Base-by-base conservation (phyloP, 2,113 vertebrate species). In the Azemiops feae region DNA sequence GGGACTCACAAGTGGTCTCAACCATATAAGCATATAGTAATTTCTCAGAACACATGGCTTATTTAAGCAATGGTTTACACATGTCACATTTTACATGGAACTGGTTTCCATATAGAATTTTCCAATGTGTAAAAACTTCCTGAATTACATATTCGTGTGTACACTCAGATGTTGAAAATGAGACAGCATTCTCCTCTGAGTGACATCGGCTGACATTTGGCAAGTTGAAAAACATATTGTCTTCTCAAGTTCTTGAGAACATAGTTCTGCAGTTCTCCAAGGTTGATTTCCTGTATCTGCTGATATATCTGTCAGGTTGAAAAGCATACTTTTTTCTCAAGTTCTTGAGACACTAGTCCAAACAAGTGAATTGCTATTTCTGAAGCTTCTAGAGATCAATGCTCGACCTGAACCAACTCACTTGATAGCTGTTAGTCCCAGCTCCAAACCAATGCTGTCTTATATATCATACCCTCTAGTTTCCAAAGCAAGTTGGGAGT, bases 401-500 rank as follows among this genome's bases (percentile, higher is more conserved):
- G 64, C 39, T 89, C 20, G 14, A 23, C 54, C 22, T 16, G 20
- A 45, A 52, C 4, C 45, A 16, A 39, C n/a, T n/a, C 30, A 74
- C 23, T 5, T 55, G 27, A 34, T 7, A 90, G 54, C 54, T 43
- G 7, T 85, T 25, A 0, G 18, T 14, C 52, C 87, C 85, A 47
- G 55, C 52, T 0, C 0, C 50, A 25, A 12, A 8, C 45, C 87
- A 92, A 9, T 69, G 50, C 23, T 53, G 23, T 93, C 87, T 91
- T 47, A n/a, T 55, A 22, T 18, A 54, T 39, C 85, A 92, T n/a
- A 52, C 91, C 16, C 27, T 87, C 88, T 47, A 88, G 60, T 58
- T 87, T 57, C 10, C 3, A 60, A 92, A 94, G 22, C 0, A 7
- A 30, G 88, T 87, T 58, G 89, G 96, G 93, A 96, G 96, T 97